Evolutionary conservation across 1,140 invertebrate genomes (phyloP).

Genomic region (Orussus abietinus): DNA sequence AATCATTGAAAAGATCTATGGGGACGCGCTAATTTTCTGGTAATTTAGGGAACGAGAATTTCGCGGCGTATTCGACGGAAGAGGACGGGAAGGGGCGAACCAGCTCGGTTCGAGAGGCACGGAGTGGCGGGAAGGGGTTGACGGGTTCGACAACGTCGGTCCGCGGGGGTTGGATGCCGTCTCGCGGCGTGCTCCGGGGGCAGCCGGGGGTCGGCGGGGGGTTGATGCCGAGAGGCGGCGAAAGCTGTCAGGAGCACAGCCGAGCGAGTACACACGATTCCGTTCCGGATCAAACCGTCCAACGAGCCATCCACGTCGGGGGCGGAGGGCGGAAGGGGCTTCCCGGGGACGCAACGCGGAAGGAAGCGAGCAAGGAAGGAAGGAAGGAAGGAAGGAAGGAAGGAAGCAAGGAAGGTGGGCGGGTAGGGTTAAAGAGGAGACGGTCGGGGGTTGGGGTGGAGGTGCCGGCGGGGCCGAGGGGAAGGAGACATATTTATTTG

Average conservation of each 20-base stretch:
- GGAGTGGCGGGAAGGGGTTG: no score
- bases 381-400: no score
- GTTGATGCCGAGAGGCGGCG: constrained; percentile 11
- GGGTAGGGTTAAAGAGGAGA: no score
- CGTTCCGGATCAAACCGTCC: constrained; percentile 30
- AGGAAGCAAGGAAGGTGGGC: constrained; percentile 26
- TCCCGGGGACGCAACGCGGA: constrained; percentile 29
- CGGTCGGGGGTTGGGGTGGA: no score
- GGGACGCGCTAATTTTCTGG: no score
- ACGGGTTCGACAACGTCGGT: no score
- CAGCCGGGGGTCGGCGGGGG: constrained; percentile 2
- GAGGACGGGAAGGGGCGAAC: no score
- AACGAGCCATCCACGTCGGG: constrained; percentile 16
- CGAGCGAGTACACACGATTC: constrained; percentile 30
- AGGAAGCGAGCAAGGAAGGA: constrained; percentile 16
- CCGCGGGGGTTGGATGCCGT: no score
- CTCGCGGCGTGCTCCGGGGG: constrained; percentile 5
- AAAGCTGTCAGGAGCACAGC: constrained; percentile 25
- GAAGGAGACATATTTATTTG: constrained; percentile 54
- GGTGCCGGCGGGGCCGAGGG: constrained; percentile 19
- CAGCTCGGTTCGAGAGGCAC: no score
- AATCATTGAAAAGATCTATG: no score
- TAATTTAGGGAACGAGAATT: no score
- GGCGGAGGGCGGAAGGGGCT: constrained; percentile 15
- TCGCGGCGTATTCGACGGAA: no score